Conservation (phyloP, 1,140 invertebrate genomes). For the Neodiprion virginianus region DNA sequence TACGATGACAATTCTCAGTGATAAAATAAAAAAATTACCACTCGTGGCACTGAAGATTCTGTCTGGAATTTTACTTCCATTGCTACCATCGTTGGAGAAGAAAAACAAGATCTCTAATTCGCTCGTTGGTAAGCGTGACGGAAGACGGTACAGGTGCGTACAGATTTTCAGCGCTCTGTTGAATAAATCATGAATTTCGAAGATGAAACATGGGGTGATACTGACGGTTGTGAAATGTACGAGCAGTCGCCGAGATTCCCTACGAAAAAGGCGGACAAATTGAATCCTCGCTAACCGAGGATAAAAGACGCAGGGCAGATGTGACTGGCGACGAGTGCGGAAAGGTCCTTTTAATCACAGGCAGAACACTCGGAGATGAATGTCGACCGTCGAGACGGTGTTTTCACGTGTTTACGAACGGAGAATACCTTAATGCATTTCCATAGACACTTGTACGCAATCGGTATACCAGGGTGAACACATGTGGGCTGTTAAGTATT, state of each 20-base stretch:
- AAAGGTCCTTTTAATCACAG: background rate
- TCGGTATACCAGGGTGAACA: constrained; percentile 11
- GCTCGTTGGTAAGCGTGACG: background rate
- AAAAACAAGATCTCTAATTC: no score
- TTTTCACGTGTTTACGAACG: background rate
- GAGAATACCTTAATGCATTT: background rate
- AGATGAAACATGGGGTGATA: background rate
- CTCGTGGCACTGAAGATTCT: no score
- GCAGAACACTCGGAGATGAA: background rate
- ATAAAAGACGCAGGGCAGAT: background rate
- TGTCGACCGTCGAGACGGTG: background rate
- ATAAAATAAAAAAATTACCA: no score
- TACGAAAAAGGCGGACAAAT: background rate
- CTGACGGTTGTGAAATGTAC: no score
- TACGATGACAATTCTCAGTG: no score
- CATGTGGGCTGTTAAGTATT: constrained; percentile 11
- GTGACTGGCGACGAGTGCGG: background rate
- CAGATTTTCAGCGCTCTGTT: background rate
- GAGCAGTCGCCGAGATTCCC: background rate
- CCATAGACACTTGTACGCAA: background rate
- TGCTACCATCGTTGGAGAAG: no score
- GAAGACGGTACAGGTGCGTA: no score
- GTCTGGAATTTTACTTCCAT: no score
- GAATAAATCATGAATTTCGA: background rate
- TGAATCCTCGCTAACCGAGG: no score